phyloP scores from a whole-genome alignment of 2,113 vertebrate genomes.

The Phyllopteryx taeniolatus region DNA sequence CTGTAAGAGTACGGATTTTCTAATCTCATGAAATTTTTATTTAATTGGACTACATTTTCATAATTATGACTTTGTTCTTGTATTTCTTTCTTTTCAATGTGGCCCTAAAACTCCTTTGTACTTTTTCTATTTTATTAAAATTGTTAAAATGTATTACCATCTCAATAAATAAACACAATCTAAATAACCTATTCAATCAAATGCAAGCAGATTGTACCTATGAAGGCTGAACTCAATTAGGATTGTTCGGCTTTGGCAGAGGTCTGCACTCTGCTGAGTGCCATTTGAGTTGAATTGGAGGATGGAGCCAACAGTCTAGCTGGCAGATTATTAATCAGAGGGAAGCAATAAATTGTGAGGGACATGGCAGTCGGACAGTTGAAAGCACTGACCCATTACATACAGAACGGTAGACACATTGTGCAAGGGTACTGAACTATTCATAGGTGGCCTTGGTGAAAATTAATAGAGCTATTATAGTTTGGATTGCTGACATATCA shows the following conservation, averaged over 20 bases:
- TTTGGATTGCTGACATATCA: not conserved
- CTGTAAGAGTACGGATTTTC: not conserved
- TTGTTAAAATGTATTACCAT: not conserved
- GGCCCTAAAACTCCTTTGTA: not conserved
- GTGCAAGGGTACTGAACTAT: conserved; percentile 19
- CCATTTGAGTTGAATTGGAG: not conserved
- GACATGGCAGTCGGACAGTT: not conserved
- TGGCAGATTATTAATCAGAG: conserved; percentile 28
- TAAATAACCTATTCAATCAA: not conserved
- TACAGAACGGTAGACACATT: conserved; percentile 8
- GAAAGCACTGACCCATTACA: conserved; percentile 7
- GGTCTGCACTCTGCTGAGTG: not conserved
- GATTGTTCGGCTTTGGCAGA: not conserved
- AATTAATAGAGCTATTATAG: conserved; percentile 23
- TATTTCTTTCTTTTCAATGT: not conserved
- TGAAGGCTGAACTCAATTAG: not conserved
- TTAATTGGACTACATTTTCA: not conserved
- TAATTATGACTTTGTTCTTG: not conserved
- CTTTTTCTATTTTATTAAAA: not conserved
- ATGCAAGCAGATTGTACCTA: not conserved
- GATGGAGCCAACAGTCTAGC: conserved; percentile 5
- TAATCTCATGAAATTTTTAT: not conserved
- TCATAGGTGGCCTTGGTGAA: conserved; percentile 9
- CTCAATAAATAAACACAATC: not conserved
- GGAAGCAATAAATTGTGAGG: conserved; percentile 8